Conservation (phyloP, 2,888 invertebrate species). For the Drosophila trichaetosa region DNA sequence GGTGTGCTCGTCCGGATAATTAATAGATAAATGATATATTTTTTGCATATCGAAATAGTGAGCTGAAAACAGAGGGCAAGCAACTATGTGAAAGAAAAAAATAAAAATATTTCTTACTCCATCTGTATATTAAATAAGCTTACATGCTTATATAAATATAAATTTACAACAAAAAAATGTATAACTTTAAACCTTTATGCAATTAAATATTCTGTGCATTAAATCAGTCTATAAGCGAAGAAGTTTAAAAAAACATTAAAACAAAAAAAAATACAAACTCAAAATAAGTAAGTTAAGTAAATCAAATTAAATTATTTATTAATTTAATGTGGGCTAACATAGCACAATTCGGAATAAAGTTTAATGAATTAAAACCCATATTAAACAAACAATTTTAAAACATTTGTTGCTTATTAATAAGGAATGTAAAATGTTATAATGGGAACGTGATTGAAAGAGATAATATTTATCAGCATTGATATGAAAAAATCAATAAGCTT, state of each 20-base stretch:
- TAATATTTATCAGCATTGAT: not conserved
- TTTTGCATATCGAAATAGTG: not conserved
- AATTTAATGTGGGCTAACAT: not conserved
- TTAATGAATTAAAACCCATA: not conserved
- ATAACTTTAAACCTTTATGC: not conserved
- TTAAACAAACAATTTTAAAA: not conserved
- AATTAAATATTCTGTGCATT: not conserved
- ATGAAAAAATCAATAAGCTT: not conserved
- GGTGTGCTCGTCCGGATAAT: conserved; percentile 61
- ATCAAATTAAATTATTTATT: not conserved
- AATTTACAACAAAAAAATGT: not conserved
- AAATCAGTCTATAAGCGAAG: not conserved
- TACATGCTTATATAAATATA: not conserved
- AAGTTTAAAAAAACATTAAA: not conserved
- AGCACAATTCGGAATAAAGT: not conserved
- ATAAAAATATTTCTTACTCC: not conserved
- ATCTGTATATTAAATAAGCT: not conserved
- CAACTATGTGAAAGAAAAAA: not conserved
- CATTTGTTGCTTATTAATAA: not conserved
- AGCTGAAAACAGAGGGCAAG: not conserved
- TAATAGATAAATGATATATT: conserved; percentile 64
- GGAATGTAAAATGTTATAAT: not conserved
- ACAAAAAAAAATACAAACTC: not conserved
- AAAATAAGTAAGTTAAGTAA: not conserved
- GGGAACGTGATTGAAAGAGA: not conserved